phyloP scores from a whole-genome alignment of 2,113 vertebrate species.

The Channa maculata region DNA sequence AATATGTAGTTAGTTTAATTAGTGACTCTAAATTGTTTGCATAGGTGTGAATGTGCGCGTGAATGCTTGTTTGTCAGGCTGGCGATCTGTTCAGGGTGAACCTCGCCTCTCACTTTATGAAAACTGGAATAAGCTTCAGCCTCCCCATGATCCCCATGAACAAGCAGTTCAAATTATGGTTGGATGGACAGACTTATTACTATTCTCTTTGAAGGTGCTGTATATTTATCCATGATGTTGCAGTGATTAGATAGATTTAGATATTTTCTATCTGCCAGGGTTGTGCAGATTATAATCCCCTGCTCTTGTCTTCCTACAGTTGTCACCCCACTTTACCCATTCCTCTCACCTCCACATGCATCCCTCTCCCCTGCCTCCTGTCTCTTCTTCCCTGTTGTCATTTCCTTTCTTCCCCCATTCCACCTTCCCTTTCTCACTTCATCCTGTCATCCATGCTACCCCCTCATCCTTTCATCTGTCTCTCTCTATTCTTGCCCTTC shows the following conservation, averaged over 20 bases:
- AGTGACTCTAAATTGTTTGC: too few species aligned
- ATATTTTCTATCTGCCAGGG: background rate
- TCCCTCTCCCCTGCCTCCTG: background rate
- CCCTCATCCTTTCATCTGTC: slow-evolving; percentile 62
- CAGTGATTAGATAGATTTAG: background rate
- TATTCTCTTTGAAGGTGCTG: too few species aligned
- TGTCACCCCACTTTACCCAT: slow-evolving; percentile 26
- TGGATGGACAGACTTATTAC: too few species aligned
- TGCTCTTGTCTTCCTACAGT: background rate
- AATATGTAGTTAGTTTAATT: too few species aligned
- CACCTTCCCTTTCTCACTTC: slow-evolving; percentile 39
- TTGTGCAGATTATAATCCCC: background rate
- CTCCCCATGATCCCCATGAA: too few species aligned
- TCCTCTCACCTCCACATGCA: slow-evolving; percentile 13
- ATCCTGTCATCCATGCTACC: slow-evolving; percentile 44
- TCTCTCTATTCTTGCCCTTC: slow-evolving; percentile 51
- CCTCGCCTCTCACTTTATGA: too few species aligned
- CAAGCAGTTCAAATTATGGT: too few species aligned
- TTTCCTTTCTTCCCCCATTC: slow-evolving; percentile 35
- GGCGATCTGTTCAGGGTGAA: too few species aligned
- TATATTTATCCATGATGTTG: background rate
- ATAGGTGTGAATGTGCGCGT: too few species aligned
- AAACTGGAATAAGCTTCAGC: too few species aligned
- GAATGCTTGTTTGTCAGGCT: too few species aligned
- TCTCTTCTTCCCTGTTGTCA: background rate